Conservation (phyloP, 2,113 vertebrate species). For the Hyla sarda region DNA sequence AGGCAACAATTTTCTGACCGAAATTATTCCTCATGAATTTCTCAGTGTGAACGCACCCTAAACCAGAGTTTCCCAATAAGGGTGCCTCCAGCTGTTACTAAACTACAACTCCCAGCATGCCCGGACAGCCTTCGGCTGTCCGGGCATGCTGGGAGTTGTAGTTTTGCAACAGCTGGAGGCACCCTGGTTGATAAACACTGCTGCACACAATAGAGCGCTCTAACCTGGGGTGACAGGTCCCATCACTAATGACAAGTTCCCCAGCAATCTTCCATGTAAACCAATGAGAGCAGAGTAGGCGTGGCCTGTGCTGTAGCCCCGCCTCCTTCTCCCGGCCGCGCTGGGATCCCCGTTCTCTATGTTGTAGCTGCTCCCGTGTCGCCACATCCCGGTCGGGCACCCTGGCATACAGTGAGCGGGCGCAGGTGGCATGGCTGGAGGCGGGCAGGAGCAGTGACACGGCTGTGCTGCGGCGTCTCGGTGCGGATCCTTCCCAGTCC, state of each 20-base stretch:
- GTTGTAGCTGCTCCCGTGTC: not conserved
- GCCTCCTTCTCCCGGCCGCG: not conserved
- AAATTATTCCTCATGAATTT: no score
- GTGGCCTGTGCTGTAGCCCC: not conserved
- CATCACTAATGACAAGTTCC: not conserved
- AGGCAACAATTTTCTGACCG: no score
- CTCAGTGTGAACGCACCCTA: no score
- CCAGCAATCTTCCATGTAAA: not conserved
- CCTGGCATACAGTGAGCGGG: constrained; percentile 36
- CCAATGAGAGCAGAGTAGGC: constrained; percentile 11
- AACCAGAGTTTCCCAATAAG: no score
- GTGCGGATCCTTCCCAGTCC: not conserved
- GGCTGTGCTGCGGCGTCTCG: not conserved
- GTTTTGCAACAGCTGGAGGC: no score
- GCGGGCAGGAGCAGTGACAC: constrained; percentile 20
- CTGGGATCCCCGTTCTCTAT: not conserved
- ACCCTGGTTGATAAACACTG: no score
- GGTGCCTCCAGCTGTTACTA: no score
- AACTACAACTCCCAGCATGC: no score
- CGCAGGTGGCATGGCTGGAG: constrained; percentile 63
- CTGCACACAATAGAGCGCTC: not conserved
- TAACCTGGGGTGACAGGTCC: not conserved
- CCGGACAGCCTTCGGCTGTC: no score
- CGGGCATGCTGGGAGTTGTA: no score
- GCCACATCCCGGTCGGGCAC: not conserved